These are phyloP conservation scores for Scartelaos histophorus DNA, from an alignment of 2,113 vertebrate species.

Conservation along the genomic window DNA sequence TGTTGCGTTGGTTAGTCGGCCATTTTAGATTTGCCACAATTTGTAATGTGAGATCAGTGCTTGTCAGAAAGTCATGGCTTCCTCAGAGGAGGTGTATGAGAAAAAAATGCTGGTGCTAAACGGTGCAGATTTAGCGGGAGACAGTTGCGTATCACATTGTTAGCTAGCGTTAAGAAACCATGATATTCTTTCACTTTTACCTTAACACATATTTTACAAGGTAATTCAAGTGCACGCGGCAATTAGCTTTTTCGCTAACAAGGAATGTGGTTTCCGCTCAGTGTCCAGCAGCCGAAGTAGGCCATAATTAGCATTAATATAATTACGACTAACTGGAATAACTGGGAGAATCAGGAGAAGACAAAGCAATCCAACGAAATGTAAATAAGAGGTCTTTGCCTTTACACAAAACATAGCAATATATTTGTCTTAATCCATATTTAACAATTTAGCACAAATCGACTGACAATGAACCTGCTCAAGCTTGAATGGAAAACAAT, in stretches of 20 bases:
- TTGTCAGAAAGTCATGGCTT: slow-evolving; percentile 72
- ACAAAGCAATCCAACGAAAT: slow-evolving; percentile 31
- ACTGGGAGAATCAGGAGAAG: slow-evolving; percentile 25
- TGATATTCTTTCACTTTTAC: slow-evolving; percentile 6
- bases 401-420: slow-evolving; percentile 1
- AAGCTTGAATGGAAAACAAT: slow-evolving; percentile 42
- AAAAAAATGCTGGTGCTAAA: slow-evolving; percentile 15
- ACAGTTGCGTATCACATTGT: background rate
- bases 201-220: slow-evolving; percentile 1
- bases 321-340: slow-evolving; percentile 63
- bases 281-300: slow-evolving; percentile 28
- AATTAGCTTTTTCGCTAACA: slow-evolving; percentile 23
- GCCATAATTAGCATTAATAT: slow-evolving; percentile 40
- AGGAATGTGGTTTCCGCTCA: slow-evolving; percentile 32
- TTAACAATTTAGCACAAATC: slow-evolving; percentile 24
- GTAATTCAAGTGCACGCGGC: background rate
- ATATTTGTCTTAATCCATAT: background rate
- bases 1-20: slow-evolving; percentile 71
- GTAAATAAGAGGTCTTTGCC: slow-evolving; percentile 26
- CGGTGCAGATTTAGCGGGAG: background rate
- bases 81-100: slow-evolving; percentile 4
- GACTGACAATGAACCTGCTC: slow-evolving; percentile 42
- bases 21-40: slow-evolving; percentile 77
- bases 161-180: background rate
- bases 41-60: slow-evolving; percentile 67